Evolutionary conservation across 2,113 vertebrate genomes (phyloP).

Genomic region (Struthidea cinerea): DNA sequence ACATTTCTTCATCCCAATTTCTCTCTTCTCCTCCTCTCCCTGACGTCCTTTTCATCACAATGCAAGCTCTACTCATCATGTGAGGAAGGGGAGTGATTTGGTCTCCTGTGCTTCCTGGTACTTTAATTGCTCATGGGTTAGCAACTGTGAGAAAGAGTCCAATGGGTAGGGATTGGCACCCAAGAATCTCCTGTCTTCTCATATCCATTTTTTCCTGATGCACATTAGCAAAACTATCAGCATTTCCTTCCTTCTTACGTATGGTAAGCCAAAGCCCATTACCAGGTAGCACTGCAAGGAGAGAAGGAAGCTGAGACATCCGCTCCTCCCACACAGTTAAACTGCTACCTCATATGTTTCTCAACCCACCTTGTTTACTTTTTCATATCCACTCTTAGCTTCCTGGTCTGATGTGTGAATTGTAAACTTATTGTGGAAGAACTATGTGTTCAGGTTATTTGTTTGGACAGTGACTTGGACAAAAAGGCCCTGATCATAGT

Average conservation of each 20-base stretch:
- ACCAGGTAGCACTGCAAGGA: background rate
- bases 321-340: background rate
- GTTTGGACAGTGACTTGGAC: background rate
- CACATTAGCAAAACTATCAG: background rate
- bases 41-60: background rate
- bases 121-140: background rate
- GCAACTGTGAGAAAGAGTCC: background rate
- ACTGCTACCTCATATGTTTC: background rate
- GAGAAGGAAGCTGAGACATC: background rate
- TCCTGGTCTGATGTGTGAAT: background rate
- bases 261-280: background rate
- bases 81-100: background rate
- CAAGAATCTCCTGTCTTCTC: background rate
- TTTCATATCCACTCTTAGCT: background rate
- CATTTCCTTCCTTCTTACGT: background rate
- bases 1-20: background rate
- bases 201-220: background rate
- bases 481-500: background rate
- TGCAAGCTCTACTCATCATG: background rate
- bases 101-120: background rate
- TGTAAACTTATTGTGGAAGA: slow-evolving; percentile 1
- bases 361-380: slow-evolving; percentile 6
- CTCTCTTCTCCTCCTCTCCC: background rate
- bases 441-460: background rate
- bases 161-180: background rate